Evolutionary conservation across 2,113 vertebrate genomes (phyloP).

Genomic region (Silurus glanis): DNA sequence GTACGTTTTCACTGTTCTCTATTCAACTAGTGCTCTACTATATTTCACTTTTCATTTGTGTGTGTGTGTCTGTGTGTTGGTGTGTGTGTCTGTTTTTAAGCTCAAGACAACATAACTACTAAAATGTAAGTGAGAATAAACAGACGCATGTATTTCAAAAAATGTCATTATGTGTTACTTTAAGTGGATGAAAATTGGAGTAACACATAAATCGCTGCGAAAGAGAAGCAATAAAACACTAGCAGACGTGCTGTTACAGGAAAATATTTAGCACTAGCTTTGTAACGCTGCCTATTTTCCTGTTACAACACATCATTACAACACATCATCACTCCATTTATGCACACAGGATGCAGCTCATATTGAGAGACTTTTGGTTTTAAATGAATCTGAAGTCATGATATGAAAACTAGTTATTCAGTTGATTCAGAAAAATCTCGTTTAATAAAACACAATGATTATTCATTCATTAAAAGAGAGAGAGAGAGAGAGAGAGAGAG

Average conservation of each 20-base stretch:
- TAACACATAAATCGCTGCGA: neutral
- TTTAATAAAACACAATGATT: neutral
- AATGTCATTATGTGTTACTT: neutral
- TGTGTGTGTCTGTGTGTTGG: neutral
- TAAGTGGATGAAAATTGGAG: neutral
- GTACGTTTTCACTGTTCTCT: too few relatives aligned
- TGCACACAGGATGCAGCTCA: neutral
- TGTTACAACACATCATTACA: neutral
- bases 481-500: neutral
- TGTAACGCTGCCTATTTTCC: neutral
- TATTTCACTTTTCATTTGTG: too few relatives aligned
- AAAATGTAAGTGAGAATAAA: neutral
- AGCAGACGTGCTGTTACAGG: neutral
- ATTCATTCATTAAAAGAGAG: neutral
- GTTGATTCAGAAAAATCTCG: too few relatives aligned
- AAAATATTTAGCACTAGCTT: too few relatives aligned
- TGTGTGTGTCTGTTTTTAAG: neutral
- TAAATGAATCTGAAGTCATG: too few relatives aligned
- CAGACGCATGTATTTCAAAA: neutral
- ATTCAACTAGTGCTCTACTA: too few relatives aligned
- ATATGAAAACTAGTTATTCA: too few relatives aligned
- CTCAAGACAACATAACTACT: neutral
- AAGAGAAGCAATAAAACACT: neutral
- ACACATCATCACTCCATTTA: neutral
- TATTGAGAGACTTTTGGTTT: too few relatives aligned